Evolutionary conservation across 1,140 invertebrate species (phyloP).

Genomic region (Fragariocoptes setiger): DNA sequence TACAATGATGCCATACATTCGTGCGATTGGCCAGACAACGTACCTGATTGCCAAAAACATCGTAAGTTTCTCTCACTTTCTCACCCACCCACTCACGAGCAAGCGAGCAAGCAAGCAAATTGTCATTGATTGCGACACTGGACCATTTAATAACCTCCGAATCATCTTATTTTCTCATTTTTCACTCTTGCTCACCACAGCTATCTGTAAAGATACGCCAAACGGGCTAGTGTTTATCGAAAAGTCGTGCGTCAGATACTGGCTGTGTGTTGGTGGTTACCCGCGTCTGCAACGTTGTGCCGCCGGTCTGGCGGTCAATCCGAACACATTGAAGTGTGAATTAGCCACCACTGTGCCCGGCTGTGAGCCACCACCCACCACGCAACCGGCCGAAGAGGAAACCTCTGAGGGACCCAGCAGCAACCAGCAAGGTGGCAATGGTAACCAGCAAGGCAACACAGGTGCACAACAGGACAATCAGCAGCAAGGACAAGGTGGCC

Average conservation of each 20-base stretch:
- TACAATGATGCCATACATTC: slow-evolving; percentile 64
- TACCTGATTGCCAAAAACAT: slow-evolving; percentile 65
- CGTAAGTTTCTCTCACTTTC: slow-evolving; percentile 27
- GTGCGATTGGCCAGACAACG: slow-evolving; percentile 72
- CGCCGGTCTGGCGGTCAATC: slow-evolving; percentile 60
- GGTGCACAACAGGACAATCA: not conserved
- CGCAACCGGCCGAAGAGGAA: slow-evolving; percentile 47
- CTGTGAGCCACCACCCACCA: slow-evolving; percentile 18
- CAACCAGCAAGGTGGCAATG: not conserved
- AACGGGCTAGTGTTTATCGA: slow-evolving; percentile 40
- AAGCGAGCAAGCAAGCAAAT: not conserved
- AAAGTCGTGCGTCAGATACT: slow-evolving; percentile 67
- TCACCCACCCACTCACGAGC: not conserved
- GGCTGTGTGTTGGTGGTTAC: slow-evolving; percentile 70
- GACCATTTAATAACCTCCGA: not conserved
- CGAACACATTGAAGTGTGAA: slow-evolving; percentile 39
- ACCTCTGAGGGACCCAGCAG: not conserved
- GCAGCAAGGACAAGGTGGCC: too few relatives aligned
- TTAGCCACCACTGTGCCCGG: slow-evolving; percentile 12
- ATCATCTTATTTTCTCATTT: slow-evolving; percentile 1
- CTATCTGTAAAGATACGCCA: slow-evolving; percentile 55
- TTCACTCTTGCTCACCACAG: slow-evolving; percentile 19
- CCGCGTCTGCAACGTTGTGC: slow-evolving; percentile 56
- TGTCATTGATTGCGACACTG: slow-evolving; percentile 1
- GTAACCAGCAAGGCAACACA: not conserved